Percentiles rank a stretch among this genome's conserved stretches.
phyloP scores from a whole-genome alignment of 2,113 vertebrate species.

The Chinchilla lanigera region DNA sequence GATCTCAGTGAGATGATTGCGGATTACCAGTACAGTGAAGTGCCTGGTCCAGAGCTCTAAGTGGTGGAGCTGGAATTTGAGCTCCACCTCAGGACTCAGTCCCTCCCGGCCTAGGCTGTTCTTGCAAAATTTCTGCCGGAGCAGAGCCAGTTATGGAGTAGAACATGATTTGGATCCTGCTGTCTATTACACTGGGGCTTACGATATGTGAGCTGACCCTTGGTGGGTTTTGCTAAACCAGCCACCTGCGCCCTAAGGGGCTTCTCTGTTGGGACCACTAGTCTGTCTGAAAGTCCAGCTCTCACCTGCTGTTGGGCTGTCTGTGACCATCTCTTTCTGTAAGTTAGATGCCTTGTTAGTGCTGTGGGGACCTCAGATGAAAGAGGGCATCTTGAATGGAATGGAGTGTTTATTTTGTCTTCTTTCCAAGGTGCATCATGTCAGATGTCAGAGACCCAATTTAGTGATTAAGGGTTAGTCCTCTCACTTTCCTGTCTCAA shows the following conservation, averaged over 20 bases:
- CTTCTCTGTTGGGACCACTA: background rate
- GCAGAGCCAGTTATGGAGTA: background rate
- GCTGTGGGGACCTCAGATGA: background rate
- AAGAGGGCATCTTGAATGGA: background rate
- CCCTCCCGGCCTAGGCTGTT: too few relatives aligned
- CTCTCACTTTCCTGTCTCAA: background rate
- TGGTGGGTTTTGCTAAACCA: background rate
- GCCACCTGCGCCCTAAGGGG: background rate
- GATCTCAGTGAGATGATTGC: background rate
- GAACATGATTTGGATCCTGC: fast-evolving
- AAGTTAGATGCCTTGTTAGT: background rate
- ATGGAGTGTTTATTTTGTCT: background rate
- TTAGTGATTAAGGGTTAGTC: background rate
- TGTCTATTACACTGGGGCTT: fast-evolving
- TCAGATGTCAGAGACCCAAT: background rate
- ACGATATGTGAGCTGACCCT: fast-evolving
- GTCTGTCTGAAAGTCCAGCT: fast-evolving
- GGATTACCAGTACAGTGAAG: background rate
- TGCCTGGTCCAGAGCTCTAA: background rate
- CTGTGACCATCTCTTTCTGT: background rate
- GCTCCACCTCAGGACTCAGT: background rate
- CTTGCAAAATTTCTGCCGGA: background rate
- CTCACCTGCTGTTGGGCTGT: background rate
- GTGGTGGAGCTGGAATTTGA: background rate
- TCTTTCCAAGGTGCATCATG: background rate